These are phyloP conservation scores for Hephaestus fuliginosus DNA, from an alignment of 2,797 vertebrate species.

Conservation along the genomic window DNA sequence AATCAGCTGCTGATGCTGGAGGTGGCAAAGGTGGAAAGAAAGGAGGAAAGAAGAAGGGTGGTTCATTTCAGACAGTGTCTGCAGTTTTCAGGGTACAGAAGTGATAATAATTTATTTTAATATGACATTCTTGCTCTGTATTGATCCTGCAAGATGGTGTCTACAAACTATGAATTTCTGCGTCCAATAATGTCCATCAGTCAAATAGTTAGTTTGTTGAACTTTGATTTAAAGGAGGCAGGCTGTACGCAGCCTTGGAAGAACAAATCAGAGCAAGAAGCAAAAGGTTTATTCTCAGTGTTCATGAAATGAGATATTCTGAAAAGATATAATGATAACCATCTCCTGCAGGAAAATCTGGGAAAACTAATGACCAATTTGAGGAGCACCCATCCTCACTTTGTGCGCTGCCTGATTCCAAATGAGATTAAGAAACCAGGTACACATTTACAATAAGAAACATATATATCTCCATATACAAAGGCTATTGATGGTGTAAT, in stretches of 20 bases:
- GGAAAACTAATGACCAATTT: constrained; percentile 93
- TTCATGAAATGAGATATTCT: not conserved
- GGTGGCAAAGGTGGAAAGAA: constrained; percentile 83
- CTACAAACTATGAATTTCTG: not conserved
- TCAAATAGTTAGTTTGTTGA: not conserved
- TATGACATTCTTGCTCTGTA: not conserved
- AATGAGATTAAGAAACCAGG: constrained; percentile 93
- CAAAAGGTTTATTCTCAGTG: not conserved
- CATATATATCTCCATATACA: not conserved
- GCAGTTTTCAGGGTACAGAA: constrained; percentile 90
- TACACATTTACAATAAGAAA: constrained; percentile 55
- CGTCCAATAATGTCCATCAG: not conserved
- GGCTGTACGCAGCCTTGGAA: not conserved
- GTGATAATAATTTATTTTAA: not conserved
- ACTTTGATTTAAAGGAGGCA: not conserved
- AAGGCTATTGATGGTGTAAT: not conserved
- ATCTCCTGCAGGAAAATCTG: constrained; percentile 88
- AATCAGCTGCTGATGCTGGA: constrained; percentile 61
- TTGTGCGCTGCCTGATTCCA: constrained; percentile 92
- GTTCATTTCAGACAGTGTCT: constrained; percentile 92
- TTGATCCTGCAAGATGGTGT: not conserved
- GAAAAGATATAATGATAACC: not conserved
- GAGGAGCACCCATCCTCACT: constrained; percentile 91
- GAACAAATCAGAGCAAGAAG: not conserved
- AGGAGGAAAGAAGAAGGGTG: constrained; percentile 91